phyloP scores from a whole-genome alignment of 2,113 vertebrate species.

The Etheostoma cragini region DNA sequence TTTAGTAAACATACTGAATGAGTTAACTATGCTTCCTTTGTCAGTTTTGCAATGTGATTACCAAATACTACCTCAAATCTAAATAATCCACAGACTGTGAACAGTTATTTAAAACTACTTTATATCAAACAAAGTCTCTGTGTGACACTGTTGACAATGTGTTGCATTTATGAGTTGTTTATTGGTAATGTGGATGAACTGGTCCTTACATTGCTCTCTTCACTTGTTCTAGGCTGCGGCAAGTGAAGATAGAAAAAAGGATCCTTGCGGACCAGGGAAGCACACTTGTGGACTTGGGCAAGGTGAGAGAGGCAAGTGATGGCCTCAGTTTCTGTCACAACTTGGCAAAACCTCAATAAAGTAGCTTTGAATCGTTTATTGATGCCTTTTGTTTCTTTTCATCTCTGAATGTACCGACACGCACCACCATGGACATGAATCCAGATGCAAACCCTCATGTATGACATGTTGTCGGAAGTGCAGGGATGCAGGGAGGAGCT shows the following conservation, averaged over 20 bases:
- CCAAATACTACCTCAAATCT: neutral
- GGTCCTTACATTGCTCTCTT: neutral
- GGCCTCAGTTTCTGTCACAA: conserved; percentile 28
- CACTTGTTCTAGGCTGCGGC: conserved; percentile 84
- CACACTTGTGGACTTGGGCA: conserved; percentile 87
- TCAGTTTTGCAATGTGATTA: neutral
- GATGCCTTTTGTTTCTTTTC: neutral
- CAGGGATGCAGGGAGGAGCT: conserved; percentile 89
- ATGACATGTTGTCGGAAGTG: conserved; percentile 88
- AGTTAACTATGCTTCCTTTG: neutral
- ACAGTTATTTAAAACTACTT: neutral
- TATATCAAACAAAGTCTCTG: neutral
- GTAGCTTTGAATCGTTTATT: conserved; percentile 17
- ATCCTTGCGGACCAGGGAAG: conserved; percentile 92
- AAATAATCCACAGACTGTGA: neutral
- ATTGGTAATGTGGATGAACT: neutral
- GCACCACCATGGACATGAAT: neutral
- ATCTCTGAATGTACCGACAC: neutral
- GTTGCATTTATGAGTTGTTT: neutral
- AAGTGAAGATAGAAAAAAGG: conserved; percentile 92
- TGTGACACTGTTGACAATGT: neutral
- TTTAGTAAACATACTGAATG: neutral
- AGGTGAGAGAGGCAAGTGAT: conserved; percentile 83
- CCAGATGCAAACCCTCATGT: conserved; percentile 89
- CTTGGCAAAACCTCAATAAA: neutral